These are phyloP conservation scores for Enhydra lutris DNA, from an alignment of 2,113 vertebrate genomes.

Conservation along the genomic window DNA sequence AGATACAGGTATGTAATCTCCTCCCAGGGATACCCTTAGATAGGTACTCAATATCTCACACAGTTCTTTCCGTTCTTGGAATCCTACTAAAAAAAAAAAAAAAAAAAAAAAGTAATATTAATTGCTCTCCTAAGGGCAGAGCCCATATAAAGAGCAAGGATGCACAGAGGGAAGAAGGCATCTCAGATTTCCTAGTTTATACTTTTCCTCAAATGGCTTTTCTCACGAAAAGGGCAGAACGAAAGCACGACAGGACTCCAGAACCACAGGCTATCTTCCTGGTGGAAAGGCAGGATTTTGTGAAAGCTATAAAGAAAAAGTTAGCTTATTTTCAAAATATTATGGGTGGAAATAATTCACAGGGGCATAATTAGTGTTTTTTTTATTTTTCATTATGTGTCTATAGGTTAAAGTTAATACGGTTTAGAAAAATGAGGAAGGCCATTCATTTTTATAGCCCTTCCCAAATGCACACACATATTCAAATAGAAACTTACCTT, in stretches of 20 bases:
- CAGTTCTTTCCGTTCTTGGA: not conserved
- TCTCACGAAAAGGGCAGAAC: not conserved
- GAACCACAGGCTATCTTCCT: not conserved
- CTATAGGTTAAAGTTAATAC: not conserved
- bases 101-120: no score
- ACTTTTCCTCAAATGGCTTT: fast-evolving
- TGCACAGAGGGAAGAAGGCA: fast-evolving
- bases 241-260: fast-evolving
- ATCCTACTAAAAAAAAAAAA: not conserved
- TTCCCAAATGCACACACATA: not conserved
- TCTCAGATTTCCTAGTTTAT: fast-evolving
- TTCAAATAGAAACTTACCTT: not conserved
- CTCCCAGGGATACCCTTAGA: fast-evolving
- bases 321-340: not conserved
- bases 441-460: not conserved
- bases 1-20: not conserved
- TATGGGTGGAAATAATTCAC: not conserved
- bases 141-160: not conserved
- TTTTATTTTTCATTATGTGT: not conserved
- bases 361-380: not conserved
- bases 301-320: not conserved
- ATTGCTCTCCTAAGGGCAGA: not conserved
- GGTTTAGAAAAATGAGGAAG: not conserved
- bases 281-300: not conserved
- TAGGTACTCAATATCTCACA: fast-evolving